Evolutionary conservation across 2,888 invertebrate genomes (phyloP), one percentile per base, ranked within the genome.

Genomic region (Epirrhoe tristata): DNA sequence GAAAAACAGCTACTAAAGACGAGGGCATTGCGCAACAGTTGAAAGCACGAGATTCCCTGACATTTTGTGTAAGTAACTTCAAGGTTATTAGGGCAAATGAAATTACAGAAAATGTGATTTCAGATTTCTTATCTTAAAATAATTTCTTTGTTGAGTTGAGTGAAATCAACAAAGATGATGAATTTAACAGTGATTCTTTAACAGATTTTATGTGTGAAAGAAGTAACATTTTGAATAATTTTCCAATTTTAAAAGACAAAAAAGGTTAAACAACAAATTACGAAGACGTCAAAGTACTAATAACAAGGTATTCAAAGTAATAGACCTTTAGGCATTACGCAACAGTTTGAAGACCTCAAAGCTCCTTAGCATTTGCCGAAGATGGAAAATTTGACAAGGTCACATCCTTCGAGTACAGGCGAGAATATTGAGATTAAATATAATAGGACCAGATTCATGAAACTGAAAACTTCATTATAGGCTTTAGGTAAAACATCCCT

Each of bases 11-110:
- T 43, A 32, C 39, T 8, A 16, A 59, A 39, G 36, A 32, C 36
- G 34, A 62, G 39, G 24, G 57, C 46, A 51, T 67, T 67, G 24
- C 58, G 67, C 67, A 67, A 63, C 55, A 52, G 55, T 50, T 63
- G 58, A 57, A 48, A 43, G 63, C 43, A 52, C 53, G n/a, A 32
- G 39, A 57, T 32, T 52, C 52, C 50, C 50, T 63, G 58, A 53
- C 58, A 63, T 50, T n/a, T 54, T 17, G 17, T 17, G 10, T n/a
- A 12, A 48, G 48, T 4, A 1, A 10, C 39, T 12, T 43, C 39
- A 43, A 43, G 39, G 39, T 43, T 12, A 12, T 43, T 43, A 12
- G 6, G 5, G 39, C 39, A 43, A 43, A 43, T 43, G 12, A 4
- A 24, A 24, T 24, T 24, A 2, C 24, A 2, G 24, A 24, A 24